Conservation (phyloP, 2,888 invertebrate genomes). For the Torymus auratus region DNA sequence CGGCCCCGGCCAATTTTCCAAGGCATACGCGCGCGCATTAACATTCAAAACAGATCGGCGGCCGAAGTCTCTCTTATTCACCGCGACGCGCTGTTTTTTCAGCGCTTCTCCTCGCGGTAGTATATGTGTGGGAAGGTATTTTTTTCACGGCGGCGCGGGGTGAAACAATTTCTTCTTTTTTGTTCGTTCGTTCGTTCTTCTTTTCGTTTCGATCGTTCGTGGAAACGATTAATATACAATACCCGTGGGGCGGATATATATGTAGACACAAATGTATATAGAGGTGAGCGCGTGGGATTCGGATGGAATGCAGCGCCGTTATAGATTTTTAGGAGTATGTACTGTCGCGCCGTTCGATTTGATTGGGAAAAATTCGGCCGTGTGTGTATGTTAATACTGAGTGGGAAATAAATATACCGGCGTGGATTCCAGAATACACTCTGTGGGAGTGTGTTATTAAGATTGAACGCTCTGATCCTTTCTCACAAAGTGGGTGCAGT, state of each 20-base stretch:
- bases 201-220: conserved; percentile 14
- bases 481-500: too few species aligned
- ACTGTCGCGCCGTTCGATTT: background rate
- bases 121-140: conserved; percentile 17
- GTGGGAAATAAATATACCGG: too few species aligned
- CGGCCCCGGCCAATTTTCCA: conserved; percentile 38
- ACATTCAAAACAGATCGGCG: conserved; percentile 25
- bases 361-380: conserved; percentile 17
- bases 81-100: background rate
- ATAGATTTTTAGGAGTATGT: too few species aligned
- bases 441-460: too few species aligned
- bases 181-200: too few species aligned
- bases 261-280: background rate
- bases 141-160: background rate
- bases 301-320: conserved; percentile 25
- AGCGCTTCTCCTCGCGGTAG: background rate
- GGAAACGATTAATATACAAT: conserved; percentile 52
- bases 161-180: conserved; percentile 18
- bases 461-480: too few species aligned
- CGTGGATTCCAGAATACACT: too few species aligned
- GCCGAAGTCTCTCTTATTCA: background rate
- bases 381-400: conserved; percentile 7
- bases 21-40: conserved; percentile 33
- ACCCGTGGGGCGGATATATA: conserved; percentile 34
- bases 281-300: conserved; percentile 22